Evolutionary conservation across 2,888 invertebrate genomes (phyloP).

Genomic region (Tupiocoris notatus): DNA sequence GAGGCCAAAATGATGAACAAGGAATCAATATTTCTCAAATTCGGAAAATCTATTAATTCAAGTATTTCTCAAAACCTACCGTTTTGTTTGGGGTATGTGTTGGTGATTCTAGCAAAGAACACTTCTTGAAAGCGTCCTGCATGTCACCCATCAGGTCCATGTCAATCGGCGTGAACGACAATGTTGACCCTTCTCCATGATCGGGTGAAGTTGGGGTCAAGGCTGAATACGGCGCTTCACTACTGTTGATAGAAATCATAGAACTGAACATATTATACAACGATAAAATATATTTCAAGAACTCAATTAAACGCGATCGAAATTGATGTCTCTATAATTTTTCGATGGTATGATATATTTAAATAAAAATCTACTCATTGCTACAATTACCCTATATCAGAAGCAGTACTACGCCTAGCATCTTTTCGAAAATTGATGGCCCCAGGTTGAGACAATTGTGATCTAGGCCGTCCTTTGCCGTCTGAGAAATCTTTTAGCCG

Average conservation of each 20-base stretch:
- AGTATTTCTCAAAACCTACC: conserved; percentile 59
- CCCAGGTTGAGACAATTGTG: conserved; percentile 27
- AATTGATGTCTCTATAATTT: no score
- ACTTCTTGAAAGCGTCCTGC: conserved; percentile 58
- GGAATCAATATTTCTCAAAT: no score
- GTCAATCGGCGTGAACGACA: conserved; percentile 56
- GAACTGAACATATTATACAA: not conserved
- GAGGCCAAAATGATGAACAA: no score
- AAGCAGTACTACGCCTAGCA: conserved; percentile 21
- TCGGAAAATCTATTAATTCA: no score
- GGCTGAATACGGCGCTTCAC: conserved; percentile 52
- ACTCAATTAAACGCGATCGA: no score
- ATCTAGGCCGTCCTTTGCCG: conserved; percentile 45
- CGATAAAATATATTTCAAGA: not conserved
- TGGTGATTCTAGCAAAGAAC: conserved; percentile 41
- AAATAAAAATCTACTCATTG: no score
- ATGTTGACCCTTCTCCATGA: conserved; percentile 55
- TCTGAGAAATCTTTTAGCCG: conserved; percentile 56
- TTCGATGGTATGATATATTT: no score
- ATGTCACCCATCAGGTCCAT: conserved; percentile 69
- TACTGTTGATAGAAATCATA: conserved; percentile 28
- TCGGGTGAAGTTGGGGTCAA: conserved; percentile 60
- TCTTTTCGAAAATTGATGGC: conserved; percentile 30
- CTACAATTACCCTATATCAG: conserved; percentile 37
- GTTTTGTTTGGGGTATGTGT: conserved; percentile 52